These are phyloP conservation scores for Eulimnadia texana DNA, from an alignment of 1,140 invertebrate genomes.

Conservation along the genomic window DNA sequence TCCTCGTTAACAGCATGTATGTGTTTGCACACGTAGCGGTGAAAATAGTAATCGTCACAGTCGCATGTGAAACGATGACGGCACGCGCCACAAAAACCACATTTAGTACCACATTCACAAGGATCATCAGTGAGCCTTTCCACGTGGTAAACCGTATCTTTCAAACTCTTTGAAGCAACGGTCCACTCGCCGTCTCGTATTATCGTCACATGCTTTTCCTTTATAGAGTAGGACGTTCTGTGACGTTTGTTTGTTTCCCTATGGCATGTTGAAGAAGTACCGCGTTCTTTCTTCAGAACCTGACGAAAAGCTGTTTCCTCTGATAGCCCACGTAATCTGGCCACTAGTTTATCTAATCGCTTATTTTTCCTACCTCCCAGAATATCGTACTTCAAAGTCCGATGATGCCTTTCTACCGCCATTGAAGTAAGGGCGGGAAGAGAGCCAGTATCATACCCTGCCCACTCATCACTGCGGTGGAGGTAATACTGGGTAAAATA, in stretches of 20 bases:
- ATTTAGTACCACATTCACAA: neutral
- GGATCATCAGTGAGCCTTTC: neutral
- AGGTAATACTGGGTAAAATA: neutral
- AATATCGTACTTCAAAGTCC: neutral
- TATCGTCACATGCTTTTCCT: neutral
- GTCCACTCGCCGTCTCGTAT: neutral
- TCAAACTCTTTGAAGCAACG: neutral
- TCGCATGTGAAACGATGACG: neutral
- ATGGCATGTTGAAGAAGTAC: neutral
- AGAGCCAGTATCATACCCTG: neutral
- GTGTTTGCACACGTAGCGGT: neutral
- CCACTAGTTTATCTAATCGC: neutral
- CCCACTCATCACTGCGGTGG: neutral
- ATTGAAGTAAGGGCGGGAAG: neutral
- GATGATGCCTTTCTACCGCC: neutral
- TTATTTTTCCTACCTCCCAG: neutral
- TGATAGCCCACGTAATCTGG: neutral
- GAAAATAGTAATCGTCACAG: neutral
- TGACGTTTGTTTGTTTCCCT: neutral
- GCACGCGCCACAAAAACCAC: constrained; percentile 5
- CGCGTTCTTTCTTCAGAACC: neutral
- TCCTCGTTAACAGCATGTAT: too few relatives aligned
- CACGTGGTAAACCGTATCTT: neutral
- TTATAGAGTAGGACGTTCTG: neutral
- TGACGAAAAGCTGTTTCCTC: neutral